Evolutionary conservation across 2,888 invertebrate species (phyloP).

Genomic region (Agonum fuliginosum): DNA sequence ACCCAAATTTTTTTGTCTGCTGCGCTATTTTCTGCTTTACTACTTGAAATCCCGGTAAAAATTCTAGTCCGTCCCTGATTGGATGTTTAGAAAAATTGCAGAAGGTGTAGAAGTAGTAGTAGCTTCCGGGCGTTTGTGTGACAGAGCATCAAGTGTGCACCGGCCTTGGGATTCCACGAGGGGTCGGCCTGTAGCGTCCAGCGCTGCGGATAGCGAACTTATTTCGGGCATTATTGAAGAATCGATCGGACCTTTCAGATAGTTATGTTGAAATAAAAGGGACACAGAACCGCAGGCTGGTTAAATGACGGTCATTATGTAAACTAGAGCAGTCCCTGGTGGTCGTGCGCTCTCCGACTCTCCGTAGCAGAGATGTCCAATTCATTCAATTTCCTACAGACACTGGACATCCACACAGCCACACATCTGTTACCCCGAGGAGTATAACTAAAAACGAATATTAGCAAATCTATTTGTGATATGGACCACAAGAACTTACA

Average conservation of each 20-base stretch:
- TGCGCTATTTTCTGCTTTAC: too few relatives aligned
- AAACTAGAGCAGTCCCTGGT: slow-evolving; percentile 70
- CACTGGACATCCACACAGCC: neutral
- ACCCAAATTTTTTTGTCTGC: too few relatives aligned
- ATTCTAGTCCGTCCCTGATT: too few relatives aligned
- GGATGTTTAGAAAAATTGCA: too few relatives aligned
- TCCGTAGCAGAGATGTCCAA: neutral
- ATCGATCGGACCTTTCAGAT: slow-evolving; percentile 65
- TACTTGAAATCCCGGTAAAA: too few relatives aligned
- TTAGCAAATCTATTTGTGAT: slow-evolving; percentile 13
- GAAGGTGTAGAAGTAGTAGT: too few relatives aligned
- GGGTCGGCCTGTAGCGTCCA: slow-evolving; percentile 14
- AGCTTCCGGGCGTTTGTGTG: too few relatives aligned
- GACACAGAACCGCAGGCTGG: slow-evolving; percentile 68
- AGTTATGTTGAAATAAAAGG: slow-evolving; percentile 69
- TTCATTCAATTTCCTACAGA: slow-evolving; percentile 32
- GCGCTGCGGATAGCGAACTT: slow-evolving; percentile 34
- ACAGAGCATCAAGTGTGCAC: slow-evolving; percentile 33
- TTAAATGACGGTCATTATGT: slow-evolving; percentile 72
- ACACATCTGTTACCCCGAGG: slow-evolving; percentile 17
- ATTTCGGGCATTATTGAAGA: slow-evolving; percentile 68
- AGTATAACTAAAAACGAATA: slow-evolving; percentile 8
- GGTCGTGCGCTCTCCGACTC: neutral
- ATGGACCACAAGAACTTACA: neutral
- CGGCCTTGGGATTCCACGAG: neutral